These are phyloP conservation scores for Coracopsis vasa DNA, from an alignment of 2,113 vertebrate genomes.

Conservation along the genomic window DNA sequence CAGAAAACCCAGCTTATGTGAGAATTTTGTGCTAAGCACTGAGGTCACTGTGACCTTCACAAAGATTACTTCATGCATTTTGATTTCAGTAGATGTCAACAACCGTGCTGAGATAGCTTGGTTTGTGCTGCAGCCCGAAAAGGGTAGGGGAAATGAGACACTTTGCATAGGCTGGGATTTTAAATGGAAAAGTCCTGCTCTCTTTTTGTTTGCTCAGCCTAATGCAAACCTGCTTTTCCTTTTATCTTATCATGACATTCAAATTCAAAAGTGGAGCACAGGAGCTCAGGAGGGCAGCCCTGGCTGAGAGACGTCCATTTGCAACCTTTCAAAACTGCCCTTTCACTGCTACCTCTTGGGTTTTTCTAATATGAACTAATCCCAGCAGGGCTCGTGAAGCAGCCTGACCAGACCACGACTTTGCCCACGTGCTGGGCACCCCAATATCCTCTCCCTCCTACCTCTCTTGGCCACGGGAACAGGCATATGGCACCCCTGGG, in stretches of 20 bases:
- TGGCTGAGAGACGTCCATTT: background rate
- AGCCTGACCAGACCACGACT: background rate
- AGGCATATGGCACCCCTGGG: accelerated
- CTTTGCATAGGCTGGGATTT: slow-evolving; percentile 1
- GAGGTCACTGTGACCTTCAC: slow-evolving; percentile 42
- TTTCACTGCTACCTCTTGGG: background rate
- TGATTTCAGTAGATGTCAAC: slow-evolving; percentile 46
- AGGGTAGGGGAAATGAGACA: slow-evolving; percentile 27
- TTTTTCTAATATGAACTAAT: background rate
- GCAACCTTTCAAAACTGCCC: background rate
- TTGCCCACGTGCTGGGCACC: accelerated
- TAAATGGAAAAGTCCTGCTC: slow-evolving; percentile 37
- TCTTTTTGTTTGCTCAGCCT: slow-evolving; percentile 45
- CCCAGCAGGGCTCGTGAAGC: background rate
- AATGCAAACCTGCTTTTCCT: slow-evolving; percentile 18
- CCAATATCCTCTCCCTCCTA: background rate
- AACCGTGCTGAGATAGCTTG: slow-evolving; percentile 20
- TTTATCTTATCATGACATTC: slow-evolving; percentile 48
- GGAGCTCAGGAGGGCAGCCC: background rate
- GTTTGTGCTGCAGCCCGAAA: background rate
- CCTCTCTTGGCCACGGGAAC: accelerated
- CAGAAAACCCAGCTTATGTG: slow-evolving; percentile 35
- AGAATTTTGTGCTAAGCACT: slow-evolving; percentile 28
- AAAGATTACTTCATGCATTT: slow-evolving; percentile 41
- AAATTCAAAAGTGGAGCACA: background rate